Evolutionary conservation across 1,140 invertebrate species (phyloP), one percentile per base, ranked within the genome.

Genomic region (Xylocopa sonorina): DNA sequence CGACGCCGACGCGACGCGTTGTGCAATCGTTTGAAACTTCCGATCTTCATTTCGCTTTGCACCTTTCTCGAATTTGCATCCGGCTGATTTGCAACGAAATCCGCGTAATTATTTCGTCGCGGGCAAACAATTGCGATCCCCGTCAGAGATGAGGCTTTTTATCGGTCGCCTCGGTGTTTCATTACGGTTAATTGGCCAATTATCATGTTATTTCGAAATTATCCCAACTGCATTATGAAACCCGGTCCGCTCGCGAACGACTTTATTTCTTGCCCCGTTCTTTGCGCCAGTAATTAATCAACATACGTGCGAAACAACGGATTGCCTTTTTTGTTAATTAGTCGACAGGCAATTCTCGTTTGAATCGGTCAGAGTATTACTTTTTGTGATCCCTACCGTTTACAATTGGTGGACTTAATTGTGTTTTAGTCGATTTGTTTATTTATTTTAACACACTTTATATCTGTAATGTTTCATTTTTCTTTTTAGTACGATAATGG

Each of bases 41-140:
- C 27, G 18, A 3, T 32, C 38, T 32, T 63, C 58, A 32, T 58
- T 63, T 74, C n/a, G 1, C 21, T 3, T 7, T 7, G 41, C 29
- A 10, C 16, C 29, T 3, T n/a, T n/a, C 43, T 38, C 6, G 27
- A 60, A 51, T 74, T 51, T 51, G 32, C 46, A 74, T 74, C 24
- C 58, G 18, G 2, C 9, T 29, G 32, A 53, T 74, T 74, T 32
- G 34, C 69, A 72, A 60, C 29, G 4, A 48, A 24, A 58, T 46
- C 27, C 27, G 24, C 0, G 24, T 14, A n/a, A 34, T 71, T 71
- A 43, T 24, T 53, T 6, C 18, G 5, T 24, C 1, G 9, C 14
- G 24, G 24, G 27, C 32, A 3, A 16, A 34, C 5, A 6, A 10
- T 2, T 12, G 0, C 6, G 18, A 1, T 16, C 51, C 48, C 24